phyloP scores from a whole-genome alignment of 2,797 vertebrate species.

The Ceyx erithaca region DNA sequence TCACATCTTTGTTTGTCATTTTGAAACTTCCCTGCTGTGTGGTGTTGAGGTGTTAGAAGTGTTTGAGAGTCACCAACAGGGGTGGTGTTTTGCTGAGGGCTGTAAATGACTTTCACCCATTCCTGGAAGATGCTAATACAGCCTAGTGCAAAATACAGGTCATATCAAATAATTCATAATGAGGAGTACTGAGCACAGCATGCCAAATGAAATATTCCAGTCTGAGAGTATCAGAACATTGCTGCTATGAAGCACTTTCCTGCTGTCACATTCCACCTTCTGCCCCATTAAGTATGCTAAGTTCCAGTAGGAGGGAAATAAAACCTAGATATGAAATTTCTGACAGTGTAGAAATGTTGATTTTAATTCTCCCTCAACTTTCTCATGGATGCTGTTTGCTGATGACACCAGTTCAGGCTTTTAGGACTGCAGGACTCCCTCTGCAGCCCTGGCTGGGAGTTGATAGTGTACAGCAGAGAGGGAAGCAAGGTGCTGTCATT shows the following conservation, averaged over 20 bases:
- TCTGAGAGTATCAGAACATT: not conserved
- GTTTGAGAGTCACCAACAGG: not conserved
- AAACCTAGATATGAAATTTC: not conserved
- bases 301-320: not conserved
- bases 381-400: not conserved
- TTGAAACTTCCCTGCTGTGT: not conserved
- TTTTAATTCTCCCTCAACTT: not conserved
- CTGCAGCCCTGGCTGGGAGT: not conserved
- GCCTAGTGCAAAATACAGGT: not conserved
- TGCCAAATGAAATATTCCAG: not conserved
- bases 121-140: too few relatives aligned
- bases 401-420: not conserved
- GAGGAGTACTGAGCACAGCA: not conserved
- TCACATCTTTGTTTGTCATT: not conserved
- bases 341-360: not conserved
- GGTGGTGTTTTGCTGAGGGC: not conserved
- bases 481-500: not conserved
- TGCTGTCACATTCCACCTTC: not conserved
- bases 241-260: rapidly evolving
- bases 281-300: not conserved
- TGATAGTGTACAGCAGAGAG: not conserved
- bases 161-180: not conserved
- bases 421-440: not conserved
- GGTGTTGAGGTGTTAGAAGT: not conserved
- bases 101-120: too few relatives aligned